Conservation (phyloP, 1,140 invertebrate species). For the Metopolophium dirhodum region DNA sequence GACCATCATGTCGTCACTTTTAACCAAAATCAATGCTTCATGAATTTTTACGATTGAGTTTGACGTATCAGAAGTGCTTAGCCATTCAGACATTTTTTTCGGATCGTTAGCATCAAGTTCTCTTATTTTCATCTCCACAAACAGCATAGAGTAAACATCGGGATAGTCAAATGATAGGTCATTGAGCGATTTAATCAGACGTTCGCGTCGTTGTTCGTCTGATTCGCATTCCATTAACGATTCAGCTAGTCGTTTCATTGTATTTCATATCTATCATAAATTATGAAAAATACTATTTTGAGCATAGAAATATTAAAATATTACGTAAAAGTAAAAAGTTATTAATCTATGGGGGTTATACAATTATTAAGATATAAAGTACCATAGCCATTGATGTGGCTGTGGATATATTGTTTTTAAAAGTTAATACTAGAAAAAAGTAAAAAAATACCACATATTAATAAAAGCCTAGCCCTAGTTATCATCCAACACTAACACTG, state of each 20-base stretch:
- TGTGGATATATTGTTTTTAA: too few relatives aligned
- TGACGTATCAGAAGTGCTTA: neutral
- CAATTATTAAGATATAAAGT: too few relatives aligned
- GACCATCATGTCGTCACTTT: neutral
- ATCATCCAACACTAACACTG: too few relatives aligned
- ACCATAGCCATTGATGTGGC: too few relatives aligned
- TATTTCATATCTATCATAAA: neutral
- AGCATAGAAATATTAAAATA: too few relatives aligned
- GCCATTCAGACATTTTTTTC: neutral
- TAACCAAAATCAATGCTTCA: slow-evolving; percentile 10
- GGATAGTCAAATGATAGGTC: neutral
- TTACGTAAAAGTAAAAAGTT: too few relatives aligned
- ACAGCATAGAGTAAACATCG: neutral
- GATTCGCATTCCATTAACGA: neutral
- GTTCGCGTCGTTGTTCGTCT: neutral
- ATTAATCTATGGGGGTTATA: too few relatives aligned
- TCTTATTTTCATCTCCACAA: slow-evolving; percentile 21
- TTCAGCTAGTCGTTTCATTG: neutral
- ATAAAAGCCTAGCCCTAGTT: too few relatives aligned
- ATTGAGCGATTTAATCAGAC: neutral
- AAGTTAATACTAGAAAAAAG: too few relatives aligned
- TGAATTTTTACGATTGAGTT: neutral
- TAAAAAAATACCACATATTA: too few relatives aligned
- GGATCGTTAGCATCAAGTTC: slow-evolving; percentile 28
- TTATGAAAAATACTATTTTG: too few relatives aligned